Evolutionary conservation across 2,113 vertebrate species (phyloP).

Genomic region (Ameiurus melas): DNA sequence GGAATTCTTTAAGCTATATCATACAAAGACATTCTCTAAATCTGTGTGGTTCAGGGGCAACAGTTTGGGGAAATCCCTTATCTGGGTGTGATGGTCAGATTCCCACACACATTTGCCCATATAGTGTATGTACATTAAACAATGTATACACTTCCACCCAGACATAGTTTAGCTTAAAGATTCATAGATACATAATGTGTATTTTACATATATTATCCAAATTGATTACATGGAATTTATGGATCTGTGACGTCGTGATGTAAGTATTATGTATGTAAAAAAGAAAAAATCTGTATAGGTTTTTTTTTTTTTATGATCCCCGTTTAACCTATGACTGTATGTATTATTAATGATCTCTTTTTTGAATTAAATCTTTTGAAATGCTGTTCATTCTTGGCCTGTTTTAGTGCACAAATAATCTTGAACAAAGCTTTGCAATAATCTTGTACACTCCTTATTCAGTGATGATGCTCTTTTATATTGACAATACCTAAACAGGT

Average conservation of each 20-base stretch:
- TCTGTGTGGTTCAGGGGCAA: neutral
- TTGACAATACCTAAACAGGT: neutral
- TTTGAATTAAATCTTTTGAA: neutral
- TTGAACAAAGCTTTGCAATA: neutral
- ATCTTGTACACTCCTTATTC: neutral
- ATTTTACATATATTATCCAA: neutral
- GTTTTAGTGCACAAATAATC: neutral
- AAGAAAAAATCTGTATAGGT: neutral
- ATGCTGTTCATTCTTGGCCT: neutral
- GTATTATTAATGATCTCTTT: neutral
- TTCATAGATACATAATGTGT: neutral
- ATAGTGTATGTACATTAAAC: neutral
- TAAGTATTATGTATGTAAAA: neutral
- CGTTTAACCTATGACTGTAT: neutral
- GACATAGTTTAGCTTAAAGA: neutral
- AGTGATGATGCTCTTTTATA: neutral
- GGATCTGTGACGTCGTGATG: neutral
- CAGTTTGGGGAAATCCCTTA: neutral
- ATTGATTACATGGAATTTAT: neutral
- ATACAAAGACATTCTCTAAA: neutral
- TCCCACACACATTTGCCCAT: neutral
- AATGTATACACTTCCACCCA: neutral
- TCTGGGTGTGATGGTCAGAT: neutral
- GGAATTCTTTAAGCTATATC: neutral
- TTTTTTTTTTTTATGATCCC: neutral